Percentiles rank a stretch among this genome's conserved stretches.
phyloP scores from a whole-genome alignment of 2,888 invertebrate genomes.

The Yponomeuta sedellus region DNA sequence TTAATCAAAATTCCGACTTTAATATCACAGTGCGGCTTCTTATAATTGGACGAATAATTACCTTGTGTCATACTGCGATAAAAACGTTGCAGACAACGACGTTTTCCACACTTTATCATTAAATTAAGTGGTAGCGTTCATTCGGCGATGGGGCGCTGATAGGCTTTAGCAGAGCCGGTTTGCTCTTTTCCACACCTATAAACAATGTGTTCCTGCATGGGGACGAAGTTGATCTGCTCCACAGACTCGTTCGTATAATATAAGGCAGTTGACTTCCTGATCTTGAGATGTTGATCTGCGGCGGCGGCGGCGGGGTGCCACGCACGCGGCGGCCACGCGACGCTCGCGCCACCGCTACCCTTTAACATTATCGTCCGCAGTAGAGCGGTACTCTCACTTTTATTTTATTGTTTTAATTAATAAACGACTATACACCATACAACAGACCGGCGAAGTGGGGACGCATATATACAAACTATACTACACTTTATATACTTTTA shows the following conservation, averaged over 20 bases:
- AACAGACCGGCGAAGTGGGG: too few relatives aligned
- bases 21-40: slow-evolving; percentile 53
- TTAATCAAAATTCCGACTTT: slow-evolving; percentile 68
- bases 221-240: not conserved
- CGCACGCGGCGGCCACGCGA: slow-evolving; percentile 21
- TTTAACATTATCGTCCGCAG: not conserved
- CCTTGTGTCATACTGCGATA: slow-evolving; percentile 50
- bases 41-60: slow-evolving; percentile 63
- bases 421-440: too few relatives aligned
- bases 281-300: not conserved
- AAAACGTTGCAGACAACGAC: slow-evolving; percentile 37
- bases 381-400: not conserved
- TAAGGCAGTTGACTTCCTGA: not conserved
- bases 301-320: not conserved
- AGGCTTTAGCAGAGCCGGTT: slow-evolving; percentile 11
- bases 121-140: slow-evolving; percentile 31
- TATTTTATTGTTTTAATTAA: not conserved
- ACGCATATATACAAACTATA: too few relatives aligned
- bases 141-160: slow-evolving; percentile 16
- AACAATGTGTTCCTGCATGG: not conserved
- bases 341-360: not conserved
- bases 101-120: slow-evolving; percentile 39
- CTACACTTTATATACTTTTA: too few relatives aligned
- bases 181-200: not conserved
- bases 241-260: not conserved